Evolutionary conservation across 2,888 invertebrate species (phyloP), one percentile per base, ranked within the genome.

Genomic region (Amphiduros pacificus): DNA sequence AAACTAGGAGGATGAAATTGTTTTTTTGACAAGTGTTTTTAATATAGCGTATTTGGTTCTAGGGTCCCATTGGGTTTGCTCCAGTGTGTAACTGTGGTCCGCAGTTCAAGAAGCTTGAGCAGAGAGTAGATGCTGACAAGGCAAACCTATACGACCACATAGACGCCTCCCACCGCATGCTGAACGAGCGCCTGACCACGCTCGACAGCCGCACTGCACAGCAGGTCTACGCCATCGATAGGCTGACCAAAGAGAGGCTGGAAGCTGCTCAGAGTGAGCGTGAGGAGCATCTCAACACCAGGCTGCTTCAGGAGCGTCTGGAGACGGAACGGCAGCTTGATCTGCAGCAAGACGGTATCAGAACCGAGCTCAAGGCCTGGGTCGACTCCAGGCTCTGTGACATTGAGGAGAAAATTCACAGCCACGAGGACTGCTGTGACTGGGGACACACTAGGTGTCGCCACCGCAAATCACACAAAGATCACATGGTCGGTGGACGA

Each of bases 11-110:
- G n/a, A n/a, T n/a, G n/a, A n/a, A n/a, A n/a, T n/a, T n/a, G n/a
- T n/a, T n/a, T n/a, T n/a, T n/a, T n/a, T n/a, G n/a, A n/a, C n/a
- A n/a, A n/a, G n/a, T n/a, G n/a, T n/a, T n/a, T n/a, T n/a, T n/a
- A n/a, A n/a, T n/a, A n/a, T n/a, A n/a, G n/a, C n/a, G n/a, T n/a
- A n/a, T 40, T 36, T 40, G 4, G 24, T 74, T 73, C 1, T 72
- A 86, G 84, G 95, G 95, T 1, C 95, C 95, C 0, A 90, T 94
- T n/a, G 94, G 95, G 1, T 81, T 77, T 63, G 73, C 77, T 1
- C 79, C 80, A 0, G 90, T 93, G 1, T 93, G 94, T 0, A 92
- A 93, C 80, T 96, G 96, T 79, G 93, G 92, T 0, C 95, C 95
- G 0, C 90, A 94, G 81, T 91, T 95, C 77, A 88, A 91, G 66